Evolutionary conservation across 2,113 vertebrate species (phyloP).

Genomic region (Cranoglanis bouderius): DNA sequence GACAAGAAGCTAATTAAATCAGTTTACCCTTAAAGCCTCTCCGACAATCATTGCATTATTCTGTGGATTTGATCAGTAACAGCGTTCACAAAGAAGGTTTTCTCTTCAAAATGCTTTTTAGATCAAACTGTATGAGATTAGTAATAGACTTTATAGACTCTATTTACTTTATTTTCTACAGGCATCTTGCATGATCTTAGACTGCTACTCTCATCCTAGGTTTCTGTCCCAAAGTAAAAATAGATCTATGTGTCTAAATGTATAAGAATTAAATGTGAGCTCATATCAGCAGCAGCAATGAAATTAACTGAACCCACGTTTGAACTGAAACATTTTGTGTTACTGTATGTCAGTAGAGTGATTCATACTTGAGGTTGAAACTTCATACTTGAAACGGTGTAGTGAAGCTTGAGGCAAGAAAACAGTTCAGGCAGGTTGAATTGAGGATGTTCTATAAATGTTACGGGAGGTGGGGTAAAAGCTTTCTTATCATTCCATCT

Average conservation of each 20-base stretch:
- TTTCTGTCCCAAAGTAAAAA: not conserved
- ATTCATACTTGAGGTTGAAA: not conserved
- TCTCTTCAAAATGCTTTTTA: not conserved
- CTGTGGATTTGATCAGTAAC: not conserved
- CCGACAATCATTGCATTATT: not conserved
- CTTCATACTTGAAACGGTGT: not conserved
- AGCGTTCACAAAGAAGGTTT: not conserved
- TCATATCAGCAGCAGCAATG: not conserved
- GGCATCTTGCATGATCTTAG: not conserved
- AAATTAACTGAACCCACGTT: not conserved
- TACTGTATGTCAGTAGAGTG: not conserved
- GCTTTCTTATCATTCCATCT: not conserved
- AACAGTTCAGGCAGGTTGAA: not conserved
- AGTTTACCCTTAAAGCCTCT: not conserved
- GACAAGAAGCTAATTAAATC: not conserved
- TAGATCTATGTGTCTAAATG: not conserved
- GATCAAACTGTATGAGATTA: constrained; percentile 5
- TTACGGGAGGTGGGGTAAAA: too few species aligned
- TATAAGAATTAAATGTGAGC: not conserved
- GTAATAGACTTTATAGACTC: not conserved
- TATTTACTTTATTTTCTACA: too few species aligned
- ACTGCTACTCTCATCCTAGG: not conserved
- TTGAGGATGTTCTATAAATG: not conserved
- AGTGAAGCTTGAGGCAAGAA: not conserved
- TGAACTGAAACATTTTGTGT: not conserved